Conservation (phyloP, 2,888 invertebrate species). For the Campaea margaritaria region DNA sequence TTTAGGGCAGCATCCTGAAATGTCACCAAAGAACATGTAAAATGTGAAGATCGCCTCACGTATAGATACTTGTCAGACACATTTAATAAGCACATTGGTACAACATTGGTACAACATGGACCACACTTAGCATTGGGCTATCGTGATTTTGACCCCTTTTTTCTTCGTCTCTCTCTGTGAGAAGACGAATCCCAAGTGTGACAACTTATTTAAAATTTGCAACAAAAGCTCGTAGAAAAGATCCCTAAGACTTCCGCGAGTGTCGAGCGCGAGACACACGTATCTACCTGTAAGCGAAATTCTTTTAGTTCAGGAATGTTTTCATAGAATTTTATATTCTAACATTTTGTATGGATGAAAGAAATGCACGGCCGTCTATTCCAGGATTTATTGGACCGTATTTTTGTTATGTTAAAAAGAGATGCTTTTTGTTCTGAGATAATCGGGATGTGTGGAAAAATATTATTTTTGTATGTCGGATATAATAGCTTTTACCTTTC, state of each 20-base stretch:
- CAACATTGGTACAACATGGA: no score
- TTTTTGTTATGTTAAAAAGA: conserved; percentile 10
- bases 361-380: conserved; percentile 12
- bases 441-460: conserved; percentile 5
- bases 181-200: no score
- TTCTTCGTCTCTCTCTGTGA: no score
- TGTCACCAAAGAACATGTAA: no score
- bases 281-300: conserved; percentile 1
- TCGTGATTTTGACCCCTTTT: no score
- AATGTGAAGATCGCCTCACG: no score
- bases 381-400: conserved; percentile 21
- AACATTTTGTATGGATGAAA: conserved; percentile 36
- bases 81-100: no score
- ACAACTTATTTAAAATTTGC: no score
- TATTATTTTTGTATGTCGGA: neutral
- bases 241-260: neutral
- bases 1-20: no score
- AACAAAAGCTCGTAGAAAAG: no score
- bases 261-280: conserved; percentile 6
- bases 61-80: no score
- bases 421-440: conserved; percentile 10
- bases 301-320: conserved; percentile 33
- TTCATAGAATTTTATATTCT: conserved; percentile 37
- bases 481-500: neutral
- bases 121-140: no score